These are phyloP conservation scores for Plebejus anna DNA, from an alignment of 2,888 invertebrate species.

Conservation along the genomic window DNA sequence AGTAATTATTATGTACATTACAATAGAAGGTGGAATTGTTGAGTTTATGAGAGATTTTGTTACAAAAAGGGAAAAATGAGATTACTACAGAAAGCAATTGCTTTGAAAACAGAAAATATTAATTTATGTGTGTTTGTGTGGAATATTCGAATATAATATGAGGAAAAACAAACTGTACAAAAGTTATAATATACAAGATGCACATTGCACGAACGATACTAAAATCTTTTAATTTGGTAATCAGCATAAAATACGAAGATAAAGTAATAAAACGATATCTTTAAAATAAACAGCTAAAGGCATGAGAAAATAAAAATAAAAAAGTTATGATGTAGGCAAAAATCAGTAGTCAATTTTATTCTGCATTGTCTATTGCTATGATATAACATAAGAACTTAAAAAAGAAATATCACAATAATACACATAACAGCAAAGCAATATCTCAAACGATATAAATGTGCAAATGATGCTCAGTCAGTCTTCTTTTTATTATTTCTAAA, in stretches of 20 bases:
- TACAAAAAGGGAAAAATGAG: too few relatives aligned
- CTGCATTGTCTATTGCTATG: not conserved
- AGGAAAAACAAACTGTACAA: not conserved
- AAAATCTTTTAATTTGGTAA: not conserved
- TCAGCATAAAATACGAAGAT: not conserved
- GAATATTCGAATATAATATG: not conserved
- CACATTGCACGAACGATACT: not conserved
- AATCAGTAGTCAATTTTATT: too few relatives aligned
- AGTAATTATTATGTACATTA: too few relatives aligned
- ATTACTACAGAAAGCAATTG: too few relatives aligned
- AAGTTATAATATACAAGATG: not conserved
- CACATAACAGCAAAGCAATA: not conserved
- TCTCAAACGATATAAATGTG: not conserved
- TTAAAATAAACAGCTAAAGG: not conserved
- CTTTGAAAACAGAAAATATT: too few relatives aligned
- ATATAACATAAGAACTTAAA: not conserved
- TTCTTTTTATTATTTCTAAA: constrained; percentile 7
- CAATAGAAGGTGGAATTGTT: too few relatives aligned
- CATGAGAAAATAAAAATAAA: not conserved
- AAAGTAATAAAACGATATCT: not conserved
- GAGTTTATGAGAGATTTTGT: too few relatives aligned
- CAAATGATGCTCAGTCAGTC: not conserved
- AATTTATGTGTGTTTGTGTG: too few relatives aligned
- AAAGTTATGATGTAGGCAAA: not conserved
- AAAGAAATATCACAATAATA: not conserved